phyloP scores from a whole-genome alignment of 2,113 vertebrate species.

The Festucalex cinctus region DNA sequence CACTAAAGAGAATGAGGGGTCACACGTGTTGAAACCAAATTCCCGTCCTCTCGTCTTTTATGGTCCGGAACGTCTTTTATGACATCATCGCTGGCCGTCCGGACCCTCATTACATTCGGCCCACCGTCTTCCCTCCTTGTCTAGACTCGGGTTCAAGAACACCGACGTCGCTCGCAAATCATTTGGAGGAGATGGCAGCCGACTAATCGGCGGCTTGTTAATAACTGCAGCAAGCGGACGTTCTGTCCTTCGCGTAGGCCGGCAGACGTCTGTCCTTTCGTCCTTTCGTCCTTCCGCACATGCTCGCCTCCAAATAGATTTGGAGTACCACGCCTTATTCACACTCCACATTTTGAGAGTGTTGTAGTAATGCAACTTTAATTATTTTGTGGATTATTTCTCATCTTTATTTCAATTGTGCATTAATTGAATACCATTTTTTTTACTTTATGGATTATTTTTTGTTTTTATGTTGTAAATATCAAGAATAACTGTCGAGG shows the following conservation, averaged over 20 bases:
- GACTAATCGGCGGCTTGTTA: slow-evolving; percentile 75
- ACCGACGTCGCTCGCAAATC: slow-evolving; percentile 53
- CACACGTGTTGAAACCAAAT: background rate
- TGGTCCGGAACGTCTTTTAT: background rate
- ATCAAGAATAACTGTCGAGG: no score
- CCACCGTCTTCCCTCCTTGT: slow-evolving; percentile 49
- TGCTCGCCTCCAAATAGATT: slow-evolving; percentile 46
- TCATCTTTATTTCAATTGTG: no score
- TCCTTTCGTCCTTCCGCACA: slow-evolving; percentile 33
- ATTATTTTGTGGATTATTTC: no score
- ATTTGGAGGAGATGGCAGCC: slow-evolving; percentile 52
- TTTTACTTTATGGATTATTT: no score
- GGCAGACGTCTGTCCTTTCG: slow-evolving; percentile 36
- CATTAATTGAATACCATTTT: no score
- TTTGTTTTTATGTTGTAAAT: no score
- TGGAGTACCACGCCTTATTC: slow-evolving; percentile 15
- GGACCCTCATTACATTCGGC: slow-evolving; percentile 46
- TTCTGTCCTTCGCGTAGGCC: slow-evolving; percentile 48
- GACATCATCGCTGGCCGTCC: background rate
- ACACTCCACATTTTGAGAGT: no score
- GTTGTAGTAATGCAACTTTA: no score
- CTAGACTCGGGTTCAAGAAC: slow-evolving; percentile 67
- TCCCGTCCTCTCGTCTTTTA: background rate
- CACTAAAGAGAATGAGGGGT: background rate
- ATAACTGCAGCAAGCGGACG: slow-evolving; percentile 35